Evolutionary conservation across 2,888 invertebrate genomes (phyloP), one percentile per base, ranked within the genome.

Genomic region (Hemicrepidius hirtus): DNA sequence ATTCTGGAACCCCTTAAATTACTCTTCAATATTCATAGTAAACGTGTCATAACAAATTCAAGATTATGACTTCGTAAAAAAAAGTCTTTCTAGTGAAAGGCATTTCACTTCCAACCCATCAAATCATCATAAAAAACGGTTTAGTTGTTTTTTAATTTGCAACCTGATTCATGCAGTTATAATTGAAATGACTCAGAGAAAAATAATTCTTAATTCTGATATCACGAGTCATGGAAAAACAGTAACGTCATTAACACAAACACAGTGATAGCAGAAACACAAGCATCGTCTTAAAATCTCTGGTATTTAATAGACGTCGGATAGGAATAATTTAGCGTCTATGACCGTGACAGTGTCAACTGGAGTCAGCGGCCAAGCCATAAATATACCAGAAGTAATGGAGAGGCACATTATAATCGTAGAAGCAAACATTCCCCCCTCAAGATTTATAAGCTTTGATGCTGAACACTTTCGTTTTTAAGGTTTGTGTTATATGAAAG

Each of bases 281-380:
- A 3, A 24, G 24, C 10, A 16, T n/a, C 21, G 55, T 55, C 55
- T 16, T 55, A 6, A 7, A 28, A 3, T 16, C 10, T 53, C 20
- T 4, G 13, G 57, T 40, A 40, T 40, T 57, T 57, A 40, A 37
- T 57, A 57, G 40, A 40, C 37, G 46, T 67, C 35, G 41, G 59
- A 63, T 68, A 53, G 32, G 68, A 73, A 73, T 73, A 68, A 68
- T 73, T 68, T 68, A 63, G 55, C 55, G 67, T 64, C 68, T 68
- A 64, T 68, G 72, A 68, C 72, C 72, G 69, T 73, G 68, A 73
- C 73, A 68, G 73, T 73, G 68, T 65, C 68, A 53, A 69, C 35
- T 18, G 41, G 65, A 68, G 73, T 68, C 73, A 64, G 64, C 53
- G 68, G 63, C 73, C 73, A 73, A 60, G 64, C 62, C 55, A 59